phyloP scores from a whole-genome alignment of 1,140 invertebrate genomes.

The Bombus difficillimus region DNA sequence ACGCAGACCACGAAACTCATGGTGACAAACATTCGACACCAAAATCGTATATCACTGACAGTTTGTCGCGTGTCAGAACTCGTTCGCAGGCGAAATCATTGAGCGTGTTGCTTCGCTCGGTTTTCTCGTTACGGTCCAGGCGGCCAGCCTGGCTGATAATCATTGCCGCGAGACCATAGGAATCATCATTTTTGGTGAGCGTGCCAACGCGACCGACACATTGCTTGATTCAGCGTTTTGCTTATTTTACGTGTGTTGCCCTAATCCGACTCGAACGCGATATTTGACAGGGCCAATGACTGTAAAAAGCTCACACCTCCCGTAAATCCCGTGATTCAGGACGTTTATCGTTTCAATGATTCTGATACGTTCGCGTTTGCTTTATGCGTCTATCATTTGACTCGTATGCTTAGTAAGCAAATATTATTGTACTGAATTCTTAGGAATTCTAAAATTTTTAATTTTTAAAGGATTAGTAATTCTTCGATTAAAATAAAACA shows the following conservation, averaged over 20 bases:
- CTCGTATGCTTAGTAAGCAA: background rate
- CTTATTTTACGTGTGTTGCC: conserved; percentile 23
- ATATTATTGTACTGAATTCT: background rate
- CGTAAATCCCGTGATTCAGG: conserved; percentile 18
- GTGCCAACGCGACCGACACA: background rate
- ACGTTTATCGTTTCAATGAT: conserved; percentile 36
- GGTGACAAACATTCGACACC: conserved; percentile 45
- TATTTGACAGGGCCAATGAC: conserved; percentile 27
- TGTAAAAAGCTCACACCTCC: background rate
- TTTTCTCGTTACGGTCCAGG: background rate
- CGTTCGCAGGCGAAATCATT: conserved; percentile 34
- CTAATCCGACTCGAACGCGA: conserved; percentile 26
- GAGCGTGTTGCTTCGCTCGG: background rate
- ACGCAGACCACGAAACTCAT: background rate
- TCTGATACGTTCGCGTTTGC: background rate
- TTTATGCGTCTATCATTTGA: background rate
- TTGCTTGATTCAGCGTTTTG: conserved; percentile 45
- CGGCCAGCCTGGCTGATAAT: conserved; percentile 19
- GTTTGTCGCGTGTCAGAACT: conserved; percentile 15
- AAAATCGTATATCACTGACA: conserved; percentile 38
- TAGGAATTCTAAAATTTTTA: background rate
- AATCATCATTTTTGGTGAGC: conserved; percentile 42
- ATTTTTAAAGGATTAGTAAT: background rate
- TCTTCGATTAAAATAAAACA: background rate
- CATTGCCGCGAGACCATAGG: conserved; percentile 26